These are phyloP conservation scores for Actinia equina DNA, from an alignment of 64 coral and sea anemone genomes.

Conservation along the genomic window DNA sequence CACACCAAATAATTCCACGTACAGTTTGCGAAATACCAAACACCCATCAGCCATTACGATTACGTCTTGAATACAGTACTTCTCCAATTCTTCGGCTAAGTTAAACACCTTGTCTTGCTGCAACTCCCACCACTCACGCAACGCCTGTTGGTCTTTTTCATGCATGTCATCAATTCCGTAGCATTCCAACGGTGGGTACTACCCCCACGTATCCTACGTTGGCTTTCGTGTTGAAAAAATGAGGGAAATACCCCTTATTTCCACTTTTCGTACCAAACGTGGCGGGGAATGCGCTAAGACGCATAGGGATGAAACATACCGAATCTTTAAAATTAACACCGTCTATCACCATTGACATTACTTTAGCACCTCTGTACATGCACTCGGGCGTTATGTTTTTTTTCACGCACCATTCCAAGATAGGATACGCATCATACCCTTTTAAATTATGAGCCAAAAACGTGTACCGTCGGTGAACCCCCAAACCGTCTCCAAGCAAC, in stretches of 20 bases:
- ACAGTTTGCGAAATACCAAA: not conserved
- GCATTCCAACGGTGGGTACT: no score
- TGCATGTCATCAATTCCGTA: no score
- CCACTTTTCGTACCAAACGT: not conserved
- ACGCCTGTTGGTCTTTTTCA: no score
- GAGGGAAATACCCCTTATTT: slow-evolving; percentile 38
- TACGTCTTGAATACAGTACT: slow-evolving; percentile 10
- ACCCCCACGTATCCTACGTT: no score
- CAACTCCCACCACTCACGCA: not conserved
- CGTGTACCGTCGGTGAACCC: not conserved
- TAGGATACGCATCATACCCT: not conserved
- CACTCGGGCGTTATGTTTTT: not conserved
- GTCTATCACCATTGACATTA: no score
- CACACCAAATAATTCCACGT: not conserved
- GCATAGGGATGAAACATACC: no score
- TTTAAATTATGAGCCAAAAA: slow-evolving; percentile 1
- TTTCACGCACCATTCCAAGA: not conserved
- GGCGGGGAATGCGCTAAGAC: no score
- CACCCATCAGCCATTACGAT: not conserved
- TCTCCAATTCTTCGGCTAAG: not conserved
- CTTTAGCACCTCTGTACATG: no score
- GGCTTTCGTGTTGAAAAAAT: no score
- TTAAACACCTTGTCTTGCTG: not conserved
- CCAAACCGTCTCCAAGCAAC: not conserved
- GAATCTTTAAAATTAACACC: no score